Evolutionary conservation across 1,140 invertebrate species (phyloP), one percentile per base, ranked within the genome.

Genomic region (Drosophila watanabei): DNA sequence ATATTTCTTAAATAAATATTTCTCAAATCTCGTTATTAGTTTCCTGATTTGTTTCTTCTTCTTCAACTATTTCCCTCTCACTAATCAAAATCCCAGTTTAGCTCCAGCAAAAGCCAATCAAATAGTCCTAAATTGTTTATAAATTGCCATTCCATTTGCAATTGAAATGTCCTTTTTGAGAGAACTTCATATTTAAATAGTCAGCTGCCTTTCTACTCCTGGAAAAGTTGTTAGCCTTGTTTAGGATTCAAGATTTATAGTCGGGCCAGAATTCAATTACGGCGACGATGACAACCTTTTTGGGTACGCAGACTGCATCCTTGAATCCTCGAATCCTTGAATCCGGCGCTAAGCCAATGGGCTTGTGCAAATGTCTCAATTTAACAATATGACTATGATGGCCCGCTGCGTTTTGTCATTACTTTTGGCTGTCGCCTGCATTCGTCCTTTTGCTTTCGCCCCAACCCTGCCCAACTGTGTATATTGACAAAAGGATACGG

Each of bases 381-480:
- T 90, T 90, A 79, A 91, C 89, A 90, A 90, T 90, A 90, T 90
- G 82, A 91, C 89, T 86, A 78, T 90, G 86, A 82, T 86, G 76
- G 65, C 86, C 87, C 76, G 86, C 86, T 90, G 86, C 75, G 87
- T 90, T 90, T 90, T 86, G 72, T 90, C 86, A 91, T 90, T 90
- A 90, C 79, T 90, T 90, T 86, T 73, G 79, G 70, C 75, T 89
- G 86, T 89, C 86, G 75, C 52, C 71, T 89, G 82, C 85, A 89
- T 43, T 85, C 73, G 77, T 63, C 69, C 43, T 54, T 70, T 30
- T 58, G 33, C 43, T n/a, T 35, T 33, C 4, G 11, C 6, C 41
- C 5, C 20, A 5, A 11, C n/a, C 33, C 39, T 0, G 3, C 1
- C 5, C 49, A n/a, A 46, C 37, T 45, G 5, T 37, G 24, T 52